These are phyloP conservation scores for Ormyrus nitidulus DNA, from an alignment of 2,888 invertebrate genomes.

Conservation along the genomic window DNA sequence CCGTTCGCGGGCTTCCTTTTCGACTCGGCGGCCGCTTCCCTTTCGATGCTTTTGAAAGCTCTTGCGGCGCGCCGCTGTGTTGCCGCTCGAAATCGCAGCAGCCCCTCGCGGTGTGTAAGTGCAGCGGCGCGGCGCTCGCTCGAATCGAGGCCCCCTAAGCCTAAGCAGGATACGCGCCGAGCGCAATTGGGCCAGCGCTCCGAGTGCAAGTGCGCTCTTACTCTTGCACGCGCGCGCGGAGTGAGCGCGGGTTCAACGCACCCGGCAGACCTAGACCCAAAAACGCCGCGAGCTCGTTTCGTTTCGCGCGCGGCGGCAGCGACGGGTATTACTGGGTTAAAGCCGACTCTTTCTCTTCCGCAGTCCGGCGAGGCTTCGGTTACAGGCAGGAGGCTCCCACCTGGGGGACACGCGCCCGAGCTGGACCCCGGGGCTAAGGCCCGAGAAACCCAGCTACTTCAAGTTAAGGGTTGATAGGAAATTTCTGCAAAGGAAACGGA, in stretches of 20 bases:
- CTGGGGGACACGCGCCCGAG: too few relatives aligned
- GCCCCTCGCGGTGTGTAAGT: neutral
- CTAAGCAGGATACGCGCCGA: constrained; percentile 25
- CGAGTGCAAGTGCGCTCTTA: constrained; percentile 63
- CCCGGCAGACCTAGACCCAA: constrained; percentile 74
- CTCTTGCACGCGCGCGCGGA: constrained; percentile 65
- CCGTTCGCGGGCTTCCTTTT: constrained; percentile 8
- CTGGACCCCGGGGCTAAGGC: too few relatives aligned
- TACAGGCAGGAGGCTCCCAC: neutral
- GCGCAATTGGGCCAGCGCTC: constrained; percentile 36
- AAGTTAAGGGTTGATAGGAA: too few relatives aligned
- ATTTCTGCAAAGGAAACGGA: too few relatives aligned
- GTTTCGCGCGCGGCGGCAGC: constrained; percentile 62
- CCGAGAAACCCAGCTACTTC: too few relatives aligned
- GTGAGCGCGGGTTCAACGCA: constrained; percentile 69
- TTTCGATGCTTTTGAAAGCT: constrained; percentile 37
- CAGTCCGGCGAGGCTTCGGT: neutral
- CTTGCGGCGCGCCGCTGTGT: neutral
- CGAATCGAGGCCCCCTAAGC: constrained; percentile 38
- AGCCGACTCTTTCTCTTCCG: neutral
- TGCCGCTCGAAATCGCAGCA: neutral
- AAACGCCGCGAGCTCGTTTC: constrained; percentile 62
- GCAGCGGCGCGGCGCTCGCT: constrained; percentile 7
- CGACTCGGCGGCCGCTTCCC: constrained; percentile 26
- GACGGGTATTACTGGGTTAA: constrained; percentile 30